Conservation (phyloP, 2,113 vertebrate genomes). For the Dinomys branickii region DNA sequence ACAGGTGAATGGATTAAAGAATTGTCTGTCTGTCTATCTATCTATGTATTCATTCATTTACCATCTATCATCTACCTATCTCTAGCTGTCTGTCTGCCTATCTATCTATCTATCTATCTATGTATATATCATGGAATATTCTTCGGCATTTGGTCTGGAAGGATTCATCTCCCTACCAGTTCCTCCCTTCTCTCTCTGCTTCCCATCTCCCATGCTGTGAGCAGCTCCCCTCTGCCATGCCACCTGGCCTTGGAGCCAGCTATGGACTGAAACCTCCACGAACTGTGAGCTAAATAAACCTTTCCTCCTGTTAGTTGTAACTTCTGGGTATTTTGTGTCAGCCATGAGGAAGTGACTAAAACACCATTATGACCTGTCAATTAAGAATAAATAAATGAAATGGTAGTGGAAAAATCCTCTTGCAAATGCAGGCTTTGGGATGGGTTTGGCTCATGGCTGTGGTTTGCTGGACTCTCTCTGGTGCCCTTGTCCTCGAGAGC, state of each 20-base stretch:
- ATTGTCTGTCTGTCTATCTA: not conserved
- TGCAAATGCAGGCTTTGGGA: not conserved
- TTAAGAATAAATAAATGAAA: not conserved
- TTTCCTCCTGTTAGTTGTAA: not conserved
- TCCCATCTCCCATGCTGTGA: not conserved
- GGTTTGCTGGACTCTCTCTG: not conserved
- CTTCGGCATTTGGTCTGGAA: not conserved
- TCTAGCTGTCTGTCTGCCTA: too few species aligned
- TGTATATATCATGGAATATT: not conserved
- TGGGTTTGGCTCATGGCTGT: not conserved
- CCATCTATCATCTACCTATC: too few species aligned
- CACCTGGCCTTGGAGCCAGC: not conserved
- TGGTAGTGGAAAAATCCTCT: not conserved
- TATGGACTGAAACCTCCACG: not conserved
- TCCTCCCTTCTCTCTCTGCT: not conserved
- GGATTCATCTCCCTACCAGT: not conserved
- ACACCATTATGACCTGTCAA: not conserved
- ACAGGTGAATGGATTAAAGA: not conserved
- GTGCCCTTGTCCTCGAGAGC: not conserved
- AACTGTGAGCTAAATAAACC: not conserved
- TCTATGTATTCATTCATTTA: too few species aligned
- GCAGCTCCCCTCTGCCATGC: not conserved
- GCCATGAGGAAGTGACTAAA: not conserved
- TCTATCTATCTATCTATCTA: not conserved
- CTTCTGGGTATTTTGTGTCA: not conserved